Base-by-base conservation (phyloP, 2,113 vertebrate species). In the Psilopogon haemacephalus region DNA sequence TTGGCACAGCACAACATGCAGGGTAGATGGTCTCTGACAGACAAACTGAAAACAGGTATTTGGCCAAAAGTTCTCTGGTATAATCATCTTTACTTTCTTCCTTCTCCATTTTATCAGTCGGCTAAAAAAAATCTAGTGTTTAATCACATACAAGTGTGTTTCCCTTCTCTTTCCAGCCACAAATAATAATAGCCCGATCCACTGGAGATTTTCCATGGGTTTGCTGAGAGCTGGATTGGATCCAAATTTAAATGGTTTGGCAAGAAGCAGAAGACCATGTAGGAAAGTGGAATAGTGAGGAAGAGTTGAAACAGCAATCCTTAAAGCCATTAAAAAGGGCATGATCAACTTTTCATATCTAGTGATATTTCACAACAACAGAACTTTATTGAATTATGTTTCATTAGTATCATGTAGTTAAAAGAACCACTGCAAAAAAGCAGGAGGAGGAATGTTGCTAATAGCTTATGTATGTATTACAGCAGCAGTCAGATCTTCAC, bases 211-310 rank as follows among this genome's bases (percentile, higher is more conserved):
- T 91, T 91, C 79, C 89, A 68, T 73, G 9, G 59, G 70, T 93
- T 58, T 79, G 93, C 91, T 56, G 67, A 87, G 87, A 96, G 94
- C 38, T 90, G 95, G 85, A 93, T 69, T 0, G 0, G 35, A 69
- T 83, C 88, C 94, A 96, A 74, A 56, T 83, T 75, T 18, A 88
- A 95, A 80, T 81, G 83, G 65, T 69, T 86, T 94, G 87, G 94
- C 85, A 80, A 88, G 76, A 35, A 94, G 58, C 5, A 0, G 84
- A 89, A 91, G 79, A 72, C 69, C 30, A 62, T 91, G 72, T 5
- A 89, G 72, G 83, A 88, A 94, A 87, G 50, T 74, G 64, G 55
- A 55, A 54, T 21, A 38, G 82, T 28, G 64, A 56, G 62, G 62
- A 85, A 85, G 56, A 60, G 63, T 4, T 56, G 87, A 89, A 91